Conservation (phyloP, 2,888 invertebrate genomes). For the Lobophora halterata region DNA sequence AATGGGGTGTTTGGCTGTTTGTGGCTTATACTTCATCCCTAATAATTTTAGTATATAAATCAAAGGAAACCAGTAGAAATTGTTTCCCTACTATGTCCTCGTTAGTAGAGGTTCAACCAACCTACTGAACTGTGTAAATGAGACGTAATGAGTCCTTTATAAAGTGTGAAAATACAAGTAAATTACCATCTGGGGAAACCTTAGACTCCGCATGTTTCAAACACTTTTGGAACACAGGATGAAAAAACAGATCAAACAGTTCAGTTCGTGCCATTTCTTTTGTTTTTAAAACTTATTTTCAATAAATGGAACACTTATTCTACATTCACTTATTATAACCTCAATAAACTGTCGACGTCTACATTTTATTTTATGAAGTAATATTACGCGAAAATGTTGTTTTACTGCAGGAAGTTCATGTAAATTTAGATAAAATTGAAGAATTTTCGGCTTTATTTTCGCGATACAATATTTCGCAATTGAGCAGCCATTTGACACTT, state of each 20-base stretch:
- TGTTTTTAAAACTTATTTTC: conserved; percentile 47
- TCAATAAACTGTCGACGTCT: conserved; percentile 51
- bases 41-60: too few relatives aligned
- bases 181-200: conserved; percentile 63
- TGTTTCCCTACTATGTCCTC: too few relatives aligned
- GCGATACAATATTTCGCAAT: conserved; percentile 42
- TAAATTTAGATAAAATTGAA: conserved; percentile 34
- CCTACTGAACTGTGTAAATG: too few relatives aligned
- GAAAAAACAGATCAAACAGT: conserved; percentile 77
- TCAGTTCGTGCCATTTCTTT: conserved; percentile 74
- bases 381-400: conserved; percentile 26
- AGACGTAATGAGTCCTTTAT: not conserved
- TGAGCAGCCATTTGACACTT: conserved; percentile 60
- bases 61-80: too few relatives aligned
- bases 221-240: conserved; percentile 79
- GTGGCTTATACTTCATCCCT: too few relatives aligned
- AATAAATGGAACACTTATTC: conserved; percentile 55
- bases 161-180: not conserved
- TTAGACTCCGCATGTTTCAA: conserved; percentile 72
- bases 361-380: conserved; percentile 35
- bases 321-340: conserved; percentile 55
- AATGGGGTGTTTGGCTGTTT: too few relatives aligned
- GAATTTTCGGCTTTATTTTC: conserved; percentile 34
- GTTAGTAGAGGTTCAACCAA: too few relatives aligned
- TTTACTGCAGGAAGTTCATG: conserved; percentile 19